Evolutionary conservation across 1,140 invertebrate genomes (phyloP), one percentile per base, ranked within the genome.

Genomic region (Eriosoma lanigerum): DNA sequence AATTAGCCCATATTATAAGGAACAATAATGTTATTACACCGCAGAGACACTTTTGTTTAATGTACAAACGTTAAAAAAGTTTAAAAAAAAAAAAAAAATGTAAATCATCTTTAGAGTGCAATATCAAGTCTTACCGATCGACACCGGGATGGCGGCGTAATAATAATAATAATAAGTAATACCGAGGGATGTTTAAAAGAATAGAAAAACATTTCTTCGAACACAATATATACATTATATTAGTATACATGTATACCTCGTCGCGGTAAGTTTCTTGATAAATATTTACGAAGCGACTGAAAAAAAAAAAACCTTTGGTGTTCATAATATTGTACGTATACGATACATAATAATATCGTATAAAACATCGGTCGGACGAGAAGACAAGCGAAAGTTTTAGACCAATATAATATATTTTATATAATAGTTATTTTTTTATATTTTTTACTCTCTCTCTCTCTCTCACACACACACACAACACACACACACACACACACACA

Each of bases 281-380:
- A 56, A 75, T 75, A 75, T 75, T 56, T 75, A 75, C 66, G 44
- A 38, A 73, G 48, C 48, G 15, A 54, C 48, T 54, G n/a, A n/a
- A n/a, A n/a, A n/a, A n/a, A n/a, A n/a, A 52, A 72, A 72, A 72
- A 48, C 62, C 62, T 10, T n/a, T n/a, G 32, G 62, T 1, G 8
- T 38, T 38, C 3, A 8, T 8, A 38, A 4, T 38, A 38, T 38
- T n/a, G n/a, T n/a, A n/a, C n/a, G 8, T 38, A 38, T 8, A 38
- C 32, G 32, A 38, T 38, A 8, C 8, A 38, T 38, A 38, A 4
- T 4, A 8, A 38, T 38, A 38, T 8, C 32, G 8, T 8, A 8
- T 38, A 38, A 4, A 38, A 13, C 21, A 29, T 24, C 13, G 56
- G 56, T 10, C 13, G 19, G 6, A 38, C 19, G 62, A n/a, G n/a